Evolutionary conservation across 2,888 invertebrate species (phyloP).

Genomic region (Emmelina monodactyla): DNA sequence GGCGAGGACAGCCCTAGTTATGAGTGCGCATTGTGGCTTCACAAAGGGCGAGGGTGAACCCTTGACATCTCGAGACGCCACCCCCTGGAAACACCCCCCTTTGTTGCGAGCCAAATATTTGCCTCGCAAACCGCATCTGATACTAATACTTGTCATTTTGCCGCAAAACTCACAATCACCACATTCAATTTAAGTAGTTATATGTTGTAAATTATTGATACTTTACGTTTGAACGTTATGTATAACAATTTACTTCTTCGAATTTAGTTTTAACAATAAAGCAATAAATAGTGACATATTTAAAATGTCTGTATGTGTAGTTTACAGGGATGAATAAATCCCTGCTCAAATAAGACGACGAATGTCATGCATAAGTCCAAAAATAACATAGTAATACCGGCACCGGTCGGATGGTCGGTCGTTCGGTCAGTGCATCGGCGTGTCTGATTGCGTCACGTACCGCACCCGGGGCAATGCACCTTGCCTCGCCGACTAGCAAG

Average conservation of each 20-base stretch:
- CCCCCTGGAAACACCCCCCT: constrained; percentile 24
- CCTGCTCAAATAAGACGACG: no score
- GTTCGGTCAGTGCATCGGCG: constrained; percentile 49
- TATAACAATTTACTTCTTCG: no score
- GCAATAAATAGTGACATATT: no score
- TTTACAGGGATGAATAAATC: no score
- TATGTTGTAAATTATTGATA: no score
- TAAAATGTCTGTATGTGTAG: no score
- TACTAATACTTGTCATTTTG: not conserved
- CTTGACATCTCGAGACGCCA: constrained; percentile 28
- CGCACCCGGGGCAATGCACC: constrained; percentile 56
- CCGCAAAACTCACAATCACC: constrained; percentile 25
- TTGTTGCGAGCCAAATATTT: constrained; percentile 1
- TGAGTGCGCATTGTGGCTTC: constrained; percentile 30
- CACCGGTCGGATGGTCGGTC: constrained; percentile 27
- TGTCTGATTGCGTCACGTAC: constrained; percentile 54
- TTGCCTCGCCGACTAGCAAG: constrained; percentile 24
- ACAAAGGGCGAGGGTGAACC: constrained; percentile 41
- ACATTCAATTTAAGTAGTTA: constrained; percentile 28
- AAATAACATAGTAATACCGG: constrained; percentile 38
- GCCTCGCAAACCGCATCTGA: constrained; percentile 8
- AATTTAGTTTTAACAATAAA: no score
- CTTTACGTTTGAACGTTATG: no score
- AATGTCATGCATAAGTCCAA: constrained; percentile 44
- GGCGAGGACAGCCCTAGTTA: constrained; percentile 30